Evolutionary conservation across 2,888 invertebrate genomes (phyloP), one percentile per base, ranked within the genome.

Genomic region (Plagodis pulveraria): DNA sequence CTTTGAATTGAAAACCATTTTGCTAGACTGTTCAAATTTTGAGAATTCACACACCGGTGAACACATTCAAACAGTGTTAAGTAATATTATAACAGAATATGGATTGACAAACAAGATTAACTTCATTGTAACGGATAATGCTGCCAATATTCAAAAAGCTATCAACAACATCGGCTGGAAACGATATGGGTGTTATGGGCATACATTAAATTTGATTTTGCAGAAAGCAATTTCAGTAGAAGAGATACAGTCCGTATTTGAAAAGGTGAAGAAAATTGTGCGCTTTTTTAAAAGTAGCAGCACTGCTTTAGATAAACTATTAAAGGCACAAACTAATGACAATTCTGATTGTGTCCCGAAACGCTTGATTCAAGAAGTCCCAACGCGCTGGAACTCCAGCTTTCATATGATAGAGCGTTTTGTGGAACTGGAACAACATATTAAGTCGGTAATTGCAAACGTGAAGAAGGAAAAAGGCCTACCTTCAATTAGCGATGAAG

Each of bases 121-220:
- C 51, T 75, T 78, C 60, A 53, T 62, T 0, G 62, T 77, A 0
- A 69, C 60, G 5, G 76, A 80, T 47, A 81, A 77, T 63, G 76
- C 72, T 0, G 33, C 71, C 0, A 74, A 76, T 53, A 64, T 80
- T 5, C 62, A 64, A 0, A 36, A 7, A 6, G 36, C 7, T 7
- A 36, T 36, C 6, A 36, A 36, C 7, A 7, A 6, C 36, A 36
- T 36, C 22, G 22, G 22, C 22, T 22, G 22, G 22, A 22, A 22
- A 22, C 22, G 4, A 2, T 22, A 1, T 4, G 22, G 22, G 22
- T 22, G 22, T 22, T 22, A 22, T 22, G 22, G 22, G 22, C 22
- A 22, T 22, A 22, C 4, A 4, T 4, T 22, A 22, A 22, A 22
- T 22, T 22, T 2, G 22, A 22, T 22, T 22, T 22, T 22, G 22